These are phyloP conservation scores for Riptortus pedestris DNA, from an alignment of 1,140 invertebrate genomes.

Conservation along the genomic window DNA sequence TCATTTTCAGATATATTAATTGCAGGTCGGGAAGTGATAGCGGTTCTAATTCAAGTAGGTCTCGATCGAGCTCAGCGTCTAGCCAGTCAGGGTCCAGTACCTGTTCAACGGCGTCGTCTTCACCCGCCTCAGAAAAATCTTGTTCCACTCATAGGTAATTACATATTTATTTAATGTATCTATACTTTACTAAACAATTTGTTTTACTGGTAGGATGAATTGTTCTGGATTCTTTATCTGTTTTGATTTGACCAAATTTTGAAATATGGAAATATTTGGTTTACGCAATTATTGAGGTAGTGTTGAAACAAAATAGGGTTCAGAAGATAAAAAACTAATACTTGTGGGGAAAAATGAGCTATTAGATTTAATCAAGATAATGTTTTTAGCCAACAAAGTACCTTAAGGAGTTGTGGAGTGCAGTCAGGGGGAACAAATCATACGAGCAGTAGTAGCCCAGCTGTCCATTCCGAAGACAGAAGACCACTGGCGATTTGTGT, in stretches of 20 bases:
- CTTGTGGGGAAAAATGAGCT: too few relatives aligned
- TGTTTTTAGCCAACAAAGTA: constrained; percentile 29
- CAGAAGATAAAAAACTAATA: too few relatives aligned
- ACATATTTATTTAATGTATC: constrained; percentile 7
- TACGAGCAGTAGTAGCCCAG: constrained; percentile 39
- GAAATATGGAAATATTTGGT: too few relatives aligned
- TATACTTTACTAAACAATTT: too few relatives aligned
- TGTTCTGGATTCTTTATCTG: neutral
- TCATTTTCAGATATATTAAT: constrained; percentile 7
- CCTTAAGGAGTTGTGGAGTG: constrained; percentile 16
- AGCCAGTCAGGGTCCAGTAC: constrained; percentile 34
- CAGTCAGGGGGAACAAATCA: constrained; percentile 30
- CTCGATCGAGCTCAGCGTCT: constrained; percentile 42
- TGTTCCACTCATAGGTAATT: constrained; percentile 35
- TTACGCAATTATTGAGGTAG: too few relatives aligned
- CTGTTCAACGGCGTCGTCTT: constrained; percentile 36
- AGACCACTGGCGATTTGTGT: constrained; percentile 82
- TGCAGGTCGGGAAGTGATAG: constrained; percentile 36
- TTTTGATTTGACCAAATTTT: too few relatives aligned
- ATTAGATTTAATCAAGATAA: too few relatives aligned
- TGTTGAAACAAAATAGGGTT: too few relatives aligned
- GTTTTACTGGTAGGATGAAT: neutral
- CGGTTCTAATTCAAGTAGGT: constrained; percentile 39
- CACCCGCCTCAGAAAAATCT: constrained; percentile 34
- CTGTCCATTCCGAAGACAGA: constrained; percentile 53